Evolutionary conservation across 37 sponge, comb jelly and placozoan genomes (phyloP), one percentile per base, ranked within the genome.

Genomic region (Diacarnus erythraeanus): DNA sequence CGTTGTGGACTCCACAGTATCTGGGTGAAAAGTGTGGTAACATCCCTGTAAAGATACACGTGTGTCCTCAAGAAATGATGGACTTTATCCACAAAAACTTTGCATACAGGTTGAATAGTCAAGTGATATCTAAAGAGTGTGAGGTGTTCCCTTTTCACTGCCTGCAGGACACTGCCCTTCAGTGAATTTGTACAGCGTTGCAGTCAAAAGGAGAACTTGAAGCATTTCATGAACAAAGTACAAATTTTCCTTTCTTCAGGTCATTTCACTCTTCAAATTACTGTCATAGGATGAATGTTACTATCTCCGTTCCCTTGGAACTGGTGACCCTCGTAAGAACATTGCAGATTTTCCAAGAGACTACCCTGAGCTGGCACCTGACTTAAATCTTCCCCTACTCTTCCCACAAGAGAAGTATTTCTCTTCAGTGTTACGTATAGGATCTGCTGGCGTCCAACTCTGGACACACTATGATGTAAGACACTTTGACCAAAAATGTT

Each of bases 391-490:
- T 0, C 97, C 97, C 22, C 21, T 60, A 1, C 80, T 89, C 54
- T 91, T 89, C 70, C 80, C 74, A 15, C 61, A 79, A 3, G 75
- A 70, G 0, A 36, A 86, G 58, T 79, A 71, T 36, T 97, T 97
- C 73, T 97, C 97, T 25, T 90, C 90, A 41, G 95, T 97, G 27
- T 57, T 97, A 8, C 75, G 97, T 42, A 59, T 97, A 5, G 80
- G 90, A 29, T 97, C 97, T 41, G 71, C 95, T 38, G 77, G 72
- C n/a, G 57, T 94, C 1, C 87, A 86, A 34, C 80, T 97, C 0
- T 97, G 96, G 95, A 97, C 97, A 2, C 97, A 97, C 74, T 97
- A 94, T 66, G 97, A 97, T 86, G 96, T 95, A 56, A 67, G 87
- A 10, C 17, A 27, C 0, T 6, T 25, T 61, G 5, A 29, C 5